A percentile compares a stretch with the other conserved stretches of the same genome.
Conservation (phyloP, 2,888 invertebrate genomes). For the Bombylius discolor region DNA sequence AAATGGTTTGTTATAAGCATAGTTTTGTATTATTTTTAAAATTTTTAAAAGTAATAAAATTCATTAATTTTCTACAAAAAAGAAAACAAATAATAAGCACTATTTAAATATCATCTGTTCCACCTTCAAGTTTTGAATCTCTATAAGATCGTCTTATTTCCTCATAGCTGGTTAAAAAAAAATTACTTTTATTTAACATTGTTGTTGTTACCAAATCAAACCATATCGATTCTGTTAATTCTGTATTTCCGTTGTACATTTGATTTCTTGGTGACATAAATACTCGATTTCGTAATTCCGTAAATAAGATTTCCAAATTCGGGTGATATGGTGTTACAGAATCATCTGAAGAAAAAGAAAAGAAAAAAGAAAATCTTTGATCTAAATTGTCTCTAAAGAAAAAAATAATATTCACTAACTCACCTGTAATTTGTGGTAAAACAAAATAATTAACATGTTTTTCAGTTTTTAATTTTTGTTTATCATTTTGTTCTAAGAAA, state of each 20-base stretch:
- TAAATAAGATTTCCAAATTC: conserved; percentile 17
- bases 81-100: no score
- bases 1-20: no score
- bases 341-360: conserved; percentile 13
- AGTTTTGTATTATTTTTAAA: no score
- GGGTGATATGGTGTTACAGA: conserved; percentile 18
- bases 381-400: neutral
- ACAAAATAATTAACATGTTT: conserved; percentile 20
- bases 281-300: conserved; percentile 22
- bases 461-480: conserved; percentile 15
- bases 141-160: conserved; percentile 13
- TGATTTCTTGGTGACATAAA: conserved; percentile 26
- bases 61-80: no score
- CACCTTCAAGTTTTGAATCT: neutral
- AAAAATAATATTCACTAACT: neutral
- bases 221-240: conserved; percentile 26
- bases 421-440: conserved; percentile 21
- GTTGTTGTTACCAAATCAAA: conserved; percentile 22
- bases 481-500: conserved; percentile 20
- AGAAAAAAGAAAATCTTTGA: neutral
- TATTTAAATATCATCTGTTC: neutral
- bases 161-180: conserved; percentile 25
- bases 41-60: no score
- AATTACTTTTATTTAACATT: conserved; percentile 23
- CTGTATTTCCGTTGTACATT: conserved; percentile 20